Percentiles rank a stretch among this genome's conserved stretches.
Evolutionary conservation across 2,113 vertebrate species (phyloP).

Genomic region (Melanotaenia duboulayi): DNA sequence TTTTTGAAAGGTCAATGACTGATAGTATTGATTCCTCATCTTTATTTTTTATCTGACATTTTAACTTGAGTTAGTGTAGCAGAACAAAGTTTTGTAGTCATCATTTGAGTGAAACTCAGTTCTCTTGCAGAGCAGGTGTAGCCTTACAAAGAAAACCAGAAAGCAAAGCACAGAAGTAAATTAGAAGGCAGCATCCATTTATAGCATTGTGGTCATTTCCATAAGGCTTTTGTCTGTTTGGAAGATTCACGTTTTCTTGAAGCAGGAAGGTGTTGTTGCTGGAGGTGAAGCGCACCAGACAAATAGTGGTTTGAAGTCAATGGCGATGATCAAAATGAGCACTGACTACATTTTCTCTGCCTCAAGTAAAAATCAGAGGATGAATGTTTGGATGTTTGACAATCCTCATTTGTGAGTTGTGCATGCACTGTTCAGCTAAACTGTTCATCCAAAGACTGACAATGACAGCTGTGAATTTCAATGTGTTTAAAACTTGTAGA

Average conservation of each 20-base stretch:
- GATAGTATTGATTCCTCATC: slow-evolving; percentile 30
- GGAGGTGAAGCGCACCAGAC: slow-evolving; percentile 5
- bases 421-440: slow-evolving; percentile 1
- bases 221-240: slow-evolving; percentile 10
- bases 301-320: slow-evolving; percentile 28
- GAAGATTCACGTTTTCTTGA: not conserved
- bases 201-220: slow-evolving; percentile 13
- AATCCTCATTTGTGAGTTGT: not conserved
- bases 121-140: slow-evolving; percentile 13
- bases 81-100: slow-evolving; percentile 18
- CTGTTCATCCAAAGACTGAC: not conserved
- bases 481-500: not conserved
- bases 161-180: slow-evolving; percentile 41
- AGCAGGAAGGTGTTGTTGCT: slow-evolving; percentile 4
- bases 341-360: slow-evolving; percentile 34
- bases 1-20: slow-evolving; percentile 68
- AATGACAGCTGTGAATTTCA: not conserved
- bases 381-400: not conserved
- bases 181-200: slow-evolving; percentile 33
- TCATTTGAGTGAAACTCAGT: slow-evolving; percentile 7
- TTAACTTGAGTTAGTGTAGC: not conserved
- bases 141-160: slow-evolving; percentile 20
- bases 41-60: slow-evolving; percentile 44
- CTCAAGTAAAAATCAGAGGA: not conserved
- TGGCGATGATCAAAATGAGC: slow-evolving; percentile 48